phyloP scores from a whole-genome alignment of 2,888 invertebrate genomes.

The Asteroscopus sphinx region DNA sequence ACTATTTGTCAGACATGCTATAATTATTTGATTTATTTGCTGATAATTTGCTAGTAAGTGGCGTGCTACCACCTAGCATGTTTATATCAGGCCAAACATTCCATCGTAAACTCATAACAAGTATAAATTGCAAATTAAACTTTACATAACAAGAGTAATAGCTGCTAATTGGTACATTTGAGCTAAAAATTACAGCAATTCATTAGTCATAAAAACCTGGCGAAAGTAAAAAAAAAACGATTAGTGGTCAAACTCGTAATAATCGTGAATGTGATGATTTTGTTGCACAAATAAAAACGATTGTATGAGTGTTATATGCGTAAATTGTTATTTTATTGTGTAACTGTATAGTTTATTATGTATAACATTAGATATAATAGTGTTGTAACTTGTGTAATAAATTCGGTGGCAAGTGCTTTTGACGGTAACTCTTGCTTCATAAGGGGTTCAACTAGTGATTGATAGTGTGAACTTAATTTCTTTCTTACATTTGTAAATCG shows the following conservation, averaged over 20 bases:
- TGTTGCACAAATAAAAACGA: conserved; percentile 41
- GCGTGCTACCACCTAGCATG: too few relatives aligned
- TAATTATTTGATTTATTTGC: neutral
- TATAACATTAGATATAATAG: conserved; percentile 4
- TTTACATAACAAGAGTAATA: conserved; percentile 33
- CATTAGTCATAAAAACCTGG: conserved; percentile 31
- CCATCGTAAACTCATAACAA: conserved; percentile 5
- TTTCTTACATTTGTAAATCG: too few relatives aligned
- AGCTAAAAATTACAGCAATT: conserved; percentile 29
- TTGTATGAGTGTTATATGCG: conserved; percentile 20
- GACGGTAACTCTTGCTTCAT: too few relatives aligned
- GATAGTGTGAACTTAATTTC: too few relatives aligned
- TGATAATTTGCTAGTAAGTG: too few relatives aligned
- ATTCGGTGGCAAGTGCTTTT: neutral
- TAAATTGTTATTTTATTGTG: conserved; percentile 26
- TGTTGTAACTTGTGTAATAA: conserved; percentile 20
- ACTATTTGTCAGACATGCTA: too few relatives aligned
- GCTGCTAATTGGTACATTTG: conserved; percentile 8
- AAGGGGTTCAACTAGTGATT: neutral
- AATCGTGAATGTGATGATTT: conserved; percentile 21
- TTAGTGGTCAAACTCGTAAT: conserved; percentile 5
- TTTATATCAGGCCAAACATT: conserved; percentile 3
- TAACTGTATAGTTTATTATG: conserved; percentile 31
- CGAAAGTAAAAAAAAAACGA: conserved; percentile 38
- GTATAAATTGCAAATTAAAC: conserved; percentile 9